Base-by-base conservation (phyloP, 1,140 invertebrate species). In the Cyclina sinensis region DNA sequence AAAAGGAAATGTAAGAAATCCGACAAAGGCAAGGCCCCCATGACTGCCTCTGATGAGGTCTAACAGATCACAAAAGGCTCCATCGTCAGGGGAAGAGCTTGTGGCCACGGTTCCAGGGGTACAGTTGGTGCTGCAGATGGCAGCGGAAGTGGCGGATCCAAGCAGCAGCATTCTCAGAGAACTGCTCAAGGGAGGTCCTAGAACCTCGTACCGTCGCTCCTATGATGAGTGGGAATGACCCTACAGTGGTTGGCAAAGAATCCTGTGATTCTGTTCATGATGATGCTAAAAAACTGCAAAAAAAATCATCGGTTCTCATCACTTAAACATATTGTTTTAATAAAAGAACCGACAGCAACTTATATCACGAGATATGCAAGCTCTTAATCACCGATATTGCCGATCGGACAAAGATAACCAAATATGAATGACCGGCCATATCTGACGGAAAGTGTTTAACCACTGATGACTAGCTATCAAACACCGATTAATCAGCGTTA, bases 221-320 rank as follows among this genome's bases (percentile, higher is more conserved):
- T 9, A 73, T 73, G 68, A 37, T 73, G 68, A 73, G 68, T 73
- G 68, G 68, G 68, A 73, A 73, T 73, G 68, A 37, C n/a, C n/a
- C 68, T 73, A 37, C 68, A 73, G 68, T 73, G n/a, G 68, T 73
- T 39, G 68, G 68, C 68, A 73, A 73, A 73, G 68, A 73, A 73
- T 73, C 68, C 68, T 73, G 68, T 32, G 68, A 73, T 73, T 73
- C 68, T 57, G 51, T 57, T 57, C 51, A 11, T 21, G 51, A 57
- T 18, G 51, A 57, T 57, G 51, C 51, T n/a, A n/a, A n/a, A n/a
- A n/a, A n/a, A n/a, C n/a, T n/a, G n/a, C n/a, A n/a, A n/a, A n/a
- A n/a, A n/a, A n/a, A n/a, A n/a, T n/a, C n/a, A n/a, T n/a, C n/a
- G n/a, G n/a, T n/a, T n/a, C n/a, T n/a, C n/a, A n/a, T n/a, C n/a